Evolutionary conservation across 2,113 vertebrate genomes (phyloP).

Genomic region (Acanthisitta chloris): DNA sequence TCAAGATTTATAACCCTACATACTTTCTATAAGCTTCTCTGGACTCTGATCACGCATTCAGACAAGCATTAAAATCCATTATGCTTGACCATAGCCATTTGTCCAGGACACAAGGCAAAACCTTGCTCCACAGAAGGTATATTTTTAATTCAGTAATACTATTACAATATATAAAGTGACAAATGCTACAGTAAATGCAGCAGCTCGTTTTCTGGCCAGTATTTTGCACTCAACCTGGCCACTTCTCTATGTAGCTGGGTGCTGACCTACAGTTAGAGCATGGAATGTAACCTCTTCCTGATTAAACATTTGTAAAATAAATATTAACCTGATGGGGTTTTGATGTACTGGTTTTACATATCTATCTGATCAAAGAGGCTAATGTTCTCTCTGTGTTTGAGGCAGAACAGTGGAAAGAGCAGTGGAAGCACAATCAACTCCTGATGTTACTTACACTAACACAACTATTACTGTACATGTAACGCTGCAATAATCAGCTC

Average conservation of each 20-base stretch:
- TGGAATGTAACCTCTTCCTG: not conserved
- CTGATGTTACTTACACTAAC: not conserved
- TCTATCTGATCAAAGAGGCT: not conserved
- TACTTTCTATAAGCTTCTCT: not conserved
- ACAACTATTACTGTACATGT: not conserved
- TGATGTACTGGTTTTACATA: not conserved
- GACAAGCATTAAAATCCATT: not conserved
- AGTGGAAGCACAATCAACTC: not conserved
- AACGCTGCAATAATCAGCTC: not conserved
- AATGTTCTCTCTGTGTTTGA: not conserved
- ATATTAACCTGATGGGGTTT: not conserved
- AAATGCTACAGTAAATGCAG: not conserved
- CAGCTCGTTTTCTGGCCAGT: not conserved
- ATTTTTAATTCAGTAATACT: not conserved
- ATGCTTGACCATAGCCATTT: not conserved
- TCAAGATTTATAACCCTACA: not conserved
- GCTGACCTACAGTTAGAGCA: not conserved
- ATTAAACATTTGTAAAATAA: not conserved
- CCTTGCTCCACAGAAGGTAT: not conserved
- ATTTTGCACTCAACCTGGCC: not conserved
- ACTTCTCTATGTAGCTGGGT: not conserved
- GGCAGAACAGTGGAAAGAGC: not conserved
- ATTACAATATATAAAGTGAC: not conserved
- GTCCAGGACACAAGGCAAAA: not conserved
- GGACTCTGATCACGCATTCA: not conserved